These are phyloP conservation scores for Mastacembelus armatus DNA, from an alignment of 2,797 vertebrate species.

Conservation along the genomic window DNA sequence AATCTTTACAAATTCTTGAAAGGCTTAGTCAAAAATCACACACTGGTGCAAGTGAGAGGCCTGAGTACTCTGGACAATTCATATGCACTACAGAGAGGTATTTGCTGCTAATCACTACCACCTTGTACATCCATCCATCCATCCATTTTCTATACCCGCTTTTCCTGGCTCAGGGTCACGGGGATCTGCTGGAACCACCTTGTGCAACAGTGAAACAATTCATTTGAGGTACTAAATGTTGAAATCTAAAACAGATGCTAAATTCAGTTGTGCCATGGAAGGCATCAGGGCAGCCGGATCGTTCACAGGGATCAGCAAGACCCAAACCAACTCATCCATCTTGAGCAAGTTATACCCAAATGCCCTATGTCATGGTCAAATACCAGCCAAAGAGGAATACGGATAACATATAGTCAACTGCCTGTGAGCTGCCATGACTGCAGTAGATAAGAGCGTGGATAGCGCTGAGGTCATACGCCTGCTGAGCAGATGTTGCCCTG, in stretches of 20 bases:
- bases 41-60: slow-evolving; percentile 55
- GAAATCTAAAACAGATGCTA: slow-evolving; percentile 57
- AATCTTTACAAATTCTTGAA: slow-evolving; percentile 29
- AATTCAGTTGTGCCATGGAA: slow-evolving; percentile 20
- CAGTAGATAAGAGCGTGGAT: slow-evolving; percentile 49
- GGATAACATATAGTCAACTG: slow-evolving; percentile 53
- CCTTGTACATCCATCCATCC: too few relatives aligned
- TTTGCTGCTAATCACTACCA: slow-evolving; percentile 69
- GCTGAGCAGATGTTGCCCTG: slow-evolving; percentile 75
- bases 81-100: slow-evolving; percentile 41
- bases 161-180: too few relatives aligned
- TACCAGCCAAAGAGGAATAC: slow-evolving; percentile 33
- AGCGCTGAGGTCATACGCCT: slow-evolving; percentile 66
- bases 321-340: slow-evolving; percentile 39
- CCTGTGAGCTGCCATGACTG: slow-evolving; percentile 58
- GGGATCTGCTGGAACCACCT: too few relatives aligned
- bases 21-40: slow-evolving; percentile 46
- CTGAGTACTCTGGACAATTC: slow-evolving; percentile 60
- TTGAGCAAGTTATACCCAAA: slow-evolving; percentile 30
- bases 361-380: slow-evolving; percentile 36
- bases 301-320: slow-evolving; percentile 12
- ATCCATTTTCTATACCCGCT: too few relatives aligned
- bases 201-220: slow-evolving; percentile 49
- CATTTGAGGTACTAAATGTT: slow-evolving; percentile 43
- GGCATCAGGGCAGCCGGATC: slow-evolving; percentile 18